Evolutionary conservation across 2,888 invertebrate species (phyloP).

Genomic region (Orthosia incerta): DNA sequence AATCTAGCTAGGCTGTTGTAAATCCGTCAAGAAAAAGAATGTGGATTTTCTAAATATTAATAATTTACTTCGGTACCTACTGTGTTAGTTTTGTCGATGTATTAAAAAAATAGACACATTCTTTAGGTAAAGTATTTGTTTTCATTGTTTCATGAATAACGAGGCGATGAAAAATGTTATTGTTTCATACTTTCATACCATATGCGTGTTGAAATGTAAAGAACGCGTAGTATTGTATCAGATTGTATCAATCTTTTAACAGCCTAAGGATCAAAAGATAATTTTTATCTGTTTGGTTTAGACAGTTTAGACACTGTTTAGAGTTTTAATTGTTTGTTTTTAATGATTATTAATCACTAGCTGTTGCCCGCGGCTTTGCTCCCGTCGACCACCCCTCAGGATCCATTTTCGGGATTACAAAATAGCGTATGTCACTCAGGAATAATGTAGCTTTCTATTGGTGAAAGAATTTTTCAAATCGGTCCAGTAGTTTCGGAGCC

Average conservation of each 20-base stretch:
- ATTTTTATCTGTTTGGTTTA: background rate
- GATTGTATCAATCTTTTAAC: constrained; percentile 29
- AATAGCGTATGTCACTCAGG: too few species aligned
- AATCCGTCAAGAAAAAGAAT: constrained; percentile 5
- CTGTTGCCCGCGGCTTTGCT: too few species aligned
- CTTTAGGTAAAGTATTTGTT: constrained; percentile 42
- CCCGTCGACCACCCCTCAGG: too few species aligned
- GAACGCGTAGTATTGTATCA: constrained; percentile 6
- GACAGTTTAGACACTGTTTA: too few species aligned
- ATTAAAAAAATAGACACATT: constrained; percentile 1
- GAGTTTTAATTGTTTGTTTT: constrained; percentile 1
- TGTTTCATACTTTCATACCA: constrained; percentile 16
- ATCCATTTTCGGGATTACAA: too few species aligned
- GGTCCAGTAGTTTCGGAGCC: too few species aligned
- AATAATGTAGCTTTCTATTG: too few species aligned
- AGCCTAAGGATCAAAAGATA: constrained; percentile 19
- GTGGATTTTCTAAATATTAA: constrained; percentile 29
- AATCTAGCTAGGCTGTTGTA: background rate
- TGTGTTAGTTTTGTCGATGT: background rate
- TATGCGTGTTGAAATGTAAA: background rate
- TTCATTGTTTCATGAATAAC: constrained; percentile 16
- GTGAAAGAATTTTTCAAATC: too few species aligned
- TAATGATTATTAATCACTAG: background rate
- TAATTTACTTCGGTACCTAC: background rate
- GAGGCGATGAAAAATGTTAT: constrained; percentile 18